phyloP scores from a whole-genome alignment of 2,888 invertebrate genomes.

The Latheticus oryzae region DNA sequence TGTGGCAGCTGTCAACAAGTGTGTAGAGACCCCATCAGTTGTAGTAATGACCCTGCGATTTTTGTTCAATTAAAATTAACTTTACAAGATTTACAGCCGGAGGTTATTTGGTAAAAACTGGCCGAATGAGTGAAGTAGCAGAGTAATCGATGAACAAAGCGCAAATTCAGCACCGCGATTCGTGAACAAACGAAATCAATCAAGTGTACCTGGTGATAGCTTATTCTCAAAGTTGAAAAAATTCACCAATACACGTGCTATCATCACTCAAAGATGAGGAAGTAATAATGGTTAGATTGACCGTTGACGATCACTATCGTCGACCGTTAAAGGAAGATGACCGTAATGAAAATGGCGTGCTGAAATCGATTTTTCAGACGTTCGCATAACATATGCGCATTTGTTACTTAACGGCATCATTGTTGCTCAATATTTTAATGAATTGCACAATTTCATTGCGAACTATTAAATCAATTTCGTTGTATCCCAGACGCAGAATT shows the following conservation, averaged over 20 bases:
- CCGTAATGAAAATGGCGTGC: conserved; percentile 28
- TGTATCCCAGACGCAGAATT: conserved; percentile 10
- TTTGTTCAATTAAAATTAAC: no score
- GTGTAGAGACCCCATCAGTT: no score
- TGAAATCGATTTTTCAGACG: conserved; percentile 21
- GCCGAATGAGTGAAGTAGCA: no score
- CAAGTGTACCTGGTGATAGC: conserved; percentile 7
- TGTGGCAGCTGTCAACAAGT: no score
- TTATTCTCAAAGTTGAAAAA: conserved; percentile 10
- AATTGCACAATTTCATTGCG: conserved; percentile 22
- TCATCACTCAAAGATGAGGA: conserved; percentile 26
- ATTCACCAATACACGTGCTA: conserved; percentile 20
- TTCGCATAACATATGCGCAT: conserved; percentile 26
- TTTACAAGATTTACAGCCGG: no score
- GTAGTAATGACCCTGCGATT: no score
- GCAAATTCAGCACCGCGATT: conserved; percentile 6
- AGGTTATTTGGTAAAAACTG: no score
- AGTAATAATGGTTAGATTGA: conserved; percentile 26
- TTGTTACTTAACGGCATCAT: conserved; percentile 25
- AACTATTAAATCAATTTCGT: conserved; percentile 27
- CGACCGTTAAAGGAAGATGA: conserved; percentile 31
- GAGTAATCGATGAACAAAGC: conserved; percentile 2
- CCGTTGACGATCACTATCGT: conserved; percentile 27
- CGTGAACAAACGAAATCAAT: no score
- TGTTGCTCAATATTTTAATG: conserved; percentile 29